Conservation (phyloP, 2,113 vertebrate genomes). For the Equus quagga region DNA sequence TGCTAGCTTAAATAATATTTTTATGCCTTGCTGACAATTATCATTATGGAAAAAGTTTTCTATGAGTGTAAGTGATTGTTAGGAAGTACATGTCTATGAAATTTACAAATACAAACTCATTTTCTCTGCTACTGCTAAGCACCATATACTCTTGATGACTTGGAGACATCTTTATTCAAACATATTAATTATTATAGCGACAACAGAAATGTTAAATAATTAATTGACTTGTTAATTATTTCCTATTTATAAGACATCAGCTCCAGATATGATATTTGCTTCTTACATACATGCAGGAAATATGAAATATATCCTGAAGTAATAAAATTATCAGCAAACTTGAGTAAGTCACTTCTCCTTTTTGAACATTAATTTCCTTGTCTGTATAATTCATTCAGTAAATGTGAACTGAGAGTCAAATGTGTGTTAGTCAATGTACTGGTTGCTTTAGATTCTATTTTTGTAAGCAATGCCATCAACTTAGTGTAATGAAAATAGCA, state of each 20-base stretch:
- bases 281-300: background rate
- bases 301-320: background rate
- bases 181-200: background rate
- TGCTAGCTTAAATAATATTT: background rate
- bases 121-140: background rate
- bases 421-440: background rate
- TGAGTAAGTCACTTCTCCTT: background rate
- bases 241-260: background rate
- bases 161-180: background rate
- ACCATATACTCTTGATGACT: background rate
- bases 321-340: background rate
- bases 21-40: background rate
- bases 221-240: background rate
- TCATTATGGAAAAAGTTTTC: background rate
- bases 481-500: background rate
- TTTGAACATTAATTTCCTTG: background rate
- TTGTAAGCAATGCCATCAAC: background rate
- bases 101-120: background rate
- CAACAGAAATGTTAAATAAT: background rate
- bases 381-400: background rate
- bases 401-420: background rate
- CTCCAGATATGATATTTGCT: background rate
- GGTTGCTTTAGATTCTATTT: background rate
- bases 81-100: background rate
- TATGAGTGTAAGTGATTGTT: background rate